phyloP scores from a whole-genome alignment of 2,888 invertebrate species.

The Lepetodrilus schrolli region DNA sequence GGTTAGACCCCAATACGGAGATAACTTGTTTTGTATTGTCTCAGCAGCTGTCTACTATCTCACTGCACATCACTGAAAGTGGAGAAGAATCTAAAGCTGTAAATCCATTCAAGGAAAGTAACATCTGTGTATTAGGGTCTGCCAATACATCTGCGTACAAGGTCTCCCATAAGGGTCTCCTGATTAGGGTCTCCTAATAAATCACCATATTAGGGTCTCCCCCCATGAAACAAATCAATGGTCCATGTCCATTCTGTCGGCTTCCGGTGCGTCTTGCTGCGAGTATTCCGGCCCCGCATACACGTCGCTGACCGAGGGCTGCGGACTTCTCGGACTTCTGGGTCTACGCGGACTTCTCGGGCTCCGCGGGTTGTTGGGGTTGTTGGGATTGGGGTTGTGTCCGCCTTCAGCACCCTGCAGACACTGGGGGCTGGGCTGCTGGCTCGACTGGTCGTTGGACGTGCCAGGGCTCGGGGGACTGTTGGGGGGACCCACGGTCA shows the following conservation, averaged over 20 bases:
- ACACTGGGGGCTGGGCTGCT: neutral
- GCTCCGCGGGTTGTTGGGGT: constrained; percentile 30
- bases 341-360: constrained; percentile 31
- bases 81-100: too few relatives aligned
- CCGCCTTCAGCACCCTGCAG: neutral
- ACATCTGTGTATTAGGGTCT: too few relatives aligned
- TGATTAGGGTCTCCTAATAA: too few relatives aligned
- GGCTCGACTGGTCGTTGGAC: neutral
- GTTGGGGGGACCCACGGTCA: constrained; percentile 37
- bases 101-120: too few relatives aligned
- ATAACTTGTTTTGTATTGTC: too few relatives aligned
- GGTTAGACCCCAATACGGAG: too few relatives aligned
- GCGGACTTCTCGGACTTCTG: constrained; percentile 30
- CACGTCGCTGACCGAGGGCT: constrained; percentile 26
- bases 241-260: constrained; percentile 41
- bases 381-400: constrained; percentile 18
- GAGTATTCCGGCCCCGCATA: constrained; percentile 42
- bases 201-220: too few relatives aligned
- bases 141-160: too few relatives aligned
- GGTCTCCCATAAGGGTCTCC: too few relatives aligned
- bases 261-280: constrained; percentile 48
- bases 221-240: neutral
- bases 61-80: too few relatives aligned
- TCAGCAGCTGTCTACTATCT: too few relatives aligned
- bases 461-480: constrained; percentile 29